phyloP scores from a whole-genome alignment of 2,797 vertebrate genomes.

The Epinephelus malabaricus region DNA sequence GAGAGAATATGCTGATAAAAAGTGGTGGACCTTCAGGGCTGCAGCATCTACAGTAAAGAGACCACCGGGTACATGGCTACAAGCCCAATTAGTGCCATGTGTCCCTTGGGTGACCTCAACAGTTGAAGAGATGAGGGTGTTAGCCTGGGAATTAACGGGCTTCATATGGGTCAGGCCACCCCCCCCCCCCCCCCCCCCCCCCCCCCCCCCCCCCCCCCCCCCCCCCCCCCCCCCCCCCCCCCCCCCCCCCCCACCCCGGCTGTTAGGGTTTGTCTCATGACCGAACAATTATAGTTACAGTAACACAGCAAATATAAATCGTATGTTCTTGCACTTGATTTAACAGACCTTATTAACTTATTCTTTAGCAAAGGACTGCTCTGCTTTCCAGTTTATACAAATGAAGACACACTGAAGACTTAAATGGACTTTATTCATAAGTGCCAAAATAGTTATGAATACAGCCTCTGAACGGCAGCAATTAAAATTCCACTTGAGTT shows the following conservation, averaged over 20 bases:
- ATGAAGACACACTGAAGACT: not conserved
- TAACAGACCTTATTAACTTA: not conserved
- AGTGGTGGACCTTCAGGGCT: conserved; percentile 4
- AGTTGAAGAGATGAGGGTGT: conserved; percentile 43
- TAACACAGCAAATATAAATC: conserved; percentile 19
- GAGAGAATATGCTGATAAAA: conserved; percentile 19
- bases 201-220: not conserved
- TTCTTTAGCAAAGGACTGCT: not conserved
- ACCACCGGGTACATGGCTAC: conserved; percentile 7
- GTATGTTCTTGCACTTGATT: conserved; percentile 6
- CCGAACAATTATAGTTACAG: conserved; percentile 22
- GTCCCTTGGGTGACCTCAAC: conserved; percentile 50
- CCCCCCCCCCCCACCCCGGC: conserved; percentile 27
- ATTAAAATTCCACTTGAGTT: conserved; percentile 67
- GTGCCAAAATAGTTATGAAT: conserved; percentile 8
- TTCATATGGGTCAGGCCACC: conserved; percentile 36
- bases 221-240: too few species aligned
- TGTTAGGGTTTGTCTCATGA: conserved; percentile 21
- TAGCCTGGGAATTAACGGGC: conserved; percentile 36
- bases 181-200: conserved; percentile 30
- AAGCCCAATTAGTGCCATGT: conserved; percentile 44
- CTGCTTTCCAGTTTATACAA: too few species aligned
- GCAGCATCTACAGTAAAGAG: conserved; percentile 12
- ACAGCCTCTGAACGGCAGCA: conserved; percentile 7
- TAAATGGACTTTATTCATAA: not conserved